Conservation (phyloP, 2,797 vertebrate genomes). For the Columba guinea region DNA sequence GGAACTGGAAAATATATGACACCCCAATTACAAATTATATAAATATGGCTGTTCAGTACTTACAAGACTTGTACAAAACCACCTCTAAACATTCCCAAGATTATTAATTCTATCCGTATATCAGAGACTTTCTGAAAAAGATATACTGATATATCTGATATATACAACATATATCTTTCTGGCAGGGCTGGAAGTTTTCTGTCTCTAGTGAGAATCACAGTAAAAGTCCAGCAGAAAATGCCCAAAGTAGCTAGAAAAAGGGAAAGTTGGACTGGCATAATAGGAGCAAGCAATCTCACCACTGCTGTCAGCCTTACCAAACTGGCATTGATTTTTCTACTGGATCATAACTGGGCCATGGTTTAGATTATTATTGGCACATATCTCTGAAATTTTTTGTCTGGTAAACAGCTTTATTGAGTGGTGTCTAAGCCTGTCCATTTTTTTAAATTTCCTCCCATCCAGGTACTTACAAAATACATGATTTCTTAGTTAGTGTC, state of each 20-base stretch:
- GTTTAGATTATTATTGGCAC: neutral
- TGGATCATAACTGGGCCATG: neutral
- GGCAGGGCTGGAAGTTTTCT: neutral
- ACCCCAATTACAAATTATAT: neutral
- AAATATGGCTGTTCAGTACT: neutral
- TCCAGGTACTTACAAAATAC: neutral
- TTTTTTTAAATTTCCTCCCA: neutral
- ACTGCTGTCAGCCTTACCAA: neutral
- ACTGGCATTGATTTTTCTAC: neutral
- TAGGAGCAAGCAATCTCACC: neutral
- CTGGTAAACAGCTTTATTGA: neutral
- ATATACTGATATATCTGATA: neutral
- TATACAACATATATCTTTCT: neutral
- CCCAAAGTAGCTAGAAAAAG: neutral
- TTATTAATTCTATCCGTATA: neutral
- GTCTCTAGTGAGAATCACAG: neutral
- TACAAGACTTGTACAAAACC: neutral
- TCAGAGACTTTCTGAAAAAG: neutral
- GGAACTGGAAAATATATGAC: neutral
- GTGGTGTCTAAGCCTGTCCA: neutral
- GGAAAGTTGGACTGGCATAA: neutral
- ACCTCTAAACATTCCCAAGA: neutral
- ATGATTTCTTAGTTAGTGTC: neutral
- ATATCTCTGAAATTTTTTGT: neutral
- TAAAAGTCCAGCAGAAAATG: neutral